phyloP scores from a whole-genome alignment of 2,797 vertebrate species.

The Cryptoprocta ferox region DNA sequence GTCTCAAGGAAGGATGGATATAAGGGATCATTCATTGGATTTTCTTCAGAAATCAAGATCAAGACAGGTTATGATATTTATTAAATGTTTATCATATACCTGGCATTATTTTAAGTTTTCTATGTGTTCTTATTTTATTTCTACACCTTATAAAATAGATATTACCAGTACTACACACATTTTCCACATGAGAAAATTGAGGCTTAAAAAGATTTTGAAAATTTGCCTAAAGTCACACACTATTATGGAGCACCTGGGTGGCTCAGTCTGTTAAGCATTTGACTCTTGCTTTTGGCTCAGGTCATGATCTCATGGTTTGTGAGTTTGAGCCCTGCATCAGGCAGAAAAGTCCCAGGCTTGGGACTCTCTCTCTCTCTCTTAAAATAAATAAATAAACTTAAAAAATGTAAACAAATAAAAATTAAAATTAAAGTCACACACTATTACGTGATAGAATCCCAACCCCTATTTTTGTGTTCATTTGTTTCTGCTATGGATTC shows the following conservation, averaged over 20 bases:
- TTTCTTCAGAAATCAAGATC: constrained; percentile 25
- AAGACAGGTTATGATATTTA: background rate
- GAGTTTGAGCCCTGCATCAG: too few relatives aligned
- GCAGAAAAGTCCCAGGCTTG: too few relatives aligned
- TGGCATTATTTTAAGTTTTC: background rate
- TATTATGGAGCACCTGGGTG: background rate
- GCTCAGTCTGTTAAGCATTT: too few relatives aligned
- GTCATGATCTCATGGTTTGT: too few relatives aligned
- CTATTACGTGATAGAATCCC: too few relatives aligned
- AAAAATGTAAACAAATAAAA: too few relatives aligned
- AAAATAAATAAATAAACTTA: too few relatives aligned
- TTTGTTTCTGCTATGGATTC: background rate
- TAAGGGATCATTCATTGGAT: background rate
- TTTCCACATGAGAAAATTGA: constrained; percentile 13
- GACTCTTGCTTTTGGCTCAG: too few relatives aligned
- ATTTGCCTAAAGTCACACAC: background rate
- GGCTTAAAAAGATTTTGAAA: background rate
- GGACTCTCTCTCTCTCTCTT: too few relatives aligned
- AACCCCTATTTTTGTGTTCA: background rate
- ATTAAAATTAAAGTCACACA: too few relatives aligned
- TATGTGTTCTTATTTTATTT: background rate
- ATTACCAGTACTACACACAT: background rate
- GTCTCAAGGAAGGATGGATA: background rate
- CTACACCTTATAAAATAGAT: background rate
- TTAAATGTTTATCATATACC: background rate